phyloP scores from a whole-genome alignment of 2,797 vertebrate species.

The Atherinosoma microstoma region DNA sequence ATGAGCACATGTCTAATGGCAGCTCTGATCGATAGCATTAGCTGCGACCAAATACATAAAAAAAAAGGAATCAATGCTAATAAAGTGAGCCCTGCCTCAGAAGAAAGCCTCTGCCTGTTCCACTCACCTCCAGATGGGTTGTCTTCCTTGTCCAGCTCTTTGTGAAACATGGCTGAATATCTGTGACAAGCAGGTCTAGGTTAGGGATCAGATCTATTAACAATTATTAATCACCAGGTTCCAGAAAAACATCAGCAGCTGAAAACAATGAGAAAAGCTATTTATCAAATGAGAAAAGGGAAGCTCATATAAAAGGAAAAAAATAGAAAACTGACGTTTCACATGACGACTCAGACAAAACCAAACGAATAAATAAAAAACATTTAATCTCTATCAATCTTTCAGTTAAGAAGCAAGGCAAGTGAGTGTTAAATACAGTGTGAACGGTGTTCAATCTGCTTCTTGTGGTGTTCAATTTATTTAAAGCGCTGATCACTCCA shows the following conservation, averaged over 20 bases:
- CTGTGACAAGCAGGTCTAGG: constrained; percentile 54
- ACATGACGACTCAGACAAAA: background rate
- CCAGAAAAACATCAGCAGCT: constrained; percentile 31
- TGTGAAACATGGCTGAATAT: constrained; percentile 46
- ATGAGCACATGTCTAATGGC: constrained; percentile 50
- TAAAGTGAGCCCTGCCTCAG: constrained; percentile 79
- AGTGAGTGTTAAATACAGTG: background rate
- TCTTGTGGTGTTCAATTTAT: constrained; percentile 17
- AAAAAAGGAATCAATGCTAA: constrained; percentile 83
- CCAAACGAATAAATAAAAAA: background rate
- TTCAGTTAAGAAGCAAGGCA: background rate
- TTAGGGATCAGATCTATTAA: constrained; percentile 73
- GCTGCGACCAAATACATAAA: constrained; percentile 83
- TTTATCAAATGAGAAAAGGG: background rate
- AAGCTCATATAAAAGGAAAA: background rate
- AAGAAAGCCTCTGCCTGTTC: constrained; percentile 55
- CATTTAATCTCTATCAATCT: background rate
- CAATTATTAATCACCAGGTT: constrained; percentile 24
- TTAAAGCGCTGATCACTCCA: constrained; percentile 26
- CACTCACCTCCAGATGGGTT: constrained; percentile 53
- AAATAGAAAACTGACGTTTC: too few species aligned
- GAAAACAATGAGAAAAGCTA: background rate
- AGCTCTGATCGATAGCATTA: constrained; percentile 77
- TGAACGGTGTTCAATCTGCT: constrained; percentile 17
- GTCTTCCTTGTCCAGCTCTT: constrained; percentile 46